Evolutionary conservation across 1,140 invertebrate species (phyloP).

Genomic region (Kradibia gibbosae): DNA sequence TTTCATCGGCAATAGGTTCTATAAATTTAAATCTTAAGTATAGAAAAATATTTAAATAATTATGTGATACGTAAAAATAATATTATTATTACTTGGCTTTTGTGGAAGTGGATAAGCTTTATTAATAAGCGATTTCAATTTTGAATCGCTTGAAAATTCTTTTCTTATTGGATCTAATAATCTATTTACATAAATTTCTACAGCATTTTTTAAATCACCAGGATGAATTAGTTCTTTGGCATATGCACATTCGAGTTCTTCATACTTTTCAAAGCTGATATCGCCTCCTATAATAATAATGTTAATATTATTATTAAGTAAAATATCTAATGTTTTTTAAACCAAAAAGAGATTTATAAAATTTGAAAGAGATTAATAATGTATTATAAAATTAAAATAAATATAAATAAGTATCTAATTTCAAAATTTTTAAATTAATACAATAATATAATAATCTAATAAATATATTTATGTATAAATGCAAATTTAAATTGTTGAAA

Average conservation of each 20-base stretch:
- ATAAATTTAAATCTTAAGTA: slow-evolving; percentile 20
- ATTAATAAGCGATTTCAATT: slow-evolving; percentile 79
- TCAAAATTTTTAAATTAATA: too few relatives aligned
- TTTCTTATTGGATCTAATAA: slow-evolving; percentile 92
- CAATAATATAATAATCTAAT: not conserved
- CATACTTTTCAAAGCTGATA: slow-evolving; percentile 81
- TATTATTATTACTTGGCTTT: slow-evolving; percentile 73
- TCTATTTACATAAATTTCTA: slow-evolving; percentile 89
- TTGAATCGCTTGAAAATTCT: slow-evolving; percentile 84
- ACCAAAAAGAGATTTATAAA: not conserved
- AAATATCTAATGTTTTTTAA: slow-evolving; percentile 55
- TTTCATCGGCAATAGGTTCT: slow-evolving; percentile 73
- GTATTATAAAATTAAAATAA: not conserved
- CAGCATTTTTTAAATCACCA: slow-evolving; percentile 90
- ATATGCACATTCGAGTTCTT: slow-evolving; percentile 85
- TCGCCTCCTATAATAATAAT: slow-evolving; percentile 77
- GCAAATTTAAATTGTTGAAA: too few relatives aligned
- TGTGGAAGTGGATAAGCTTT: slow-evolving; percentile 87
- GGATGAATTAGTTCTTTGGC: slow-evolving; percentile 90
- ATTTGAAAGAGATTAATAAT: not conserved
- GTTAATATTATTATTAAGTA: slow-evolving; percentile 20
- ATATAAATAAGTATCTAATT: too few relatives aligned
- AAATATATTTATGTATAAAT: not conserved
- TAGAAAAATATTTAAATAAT: not conserved
- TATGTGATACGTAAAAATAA: slow-evolving; percentile 4